These are phyloP conservation scores for Hemichromis elongatus DNA, from an alignment of 2,113 vertebrate species.

Conservation along the genomic window DNA sequence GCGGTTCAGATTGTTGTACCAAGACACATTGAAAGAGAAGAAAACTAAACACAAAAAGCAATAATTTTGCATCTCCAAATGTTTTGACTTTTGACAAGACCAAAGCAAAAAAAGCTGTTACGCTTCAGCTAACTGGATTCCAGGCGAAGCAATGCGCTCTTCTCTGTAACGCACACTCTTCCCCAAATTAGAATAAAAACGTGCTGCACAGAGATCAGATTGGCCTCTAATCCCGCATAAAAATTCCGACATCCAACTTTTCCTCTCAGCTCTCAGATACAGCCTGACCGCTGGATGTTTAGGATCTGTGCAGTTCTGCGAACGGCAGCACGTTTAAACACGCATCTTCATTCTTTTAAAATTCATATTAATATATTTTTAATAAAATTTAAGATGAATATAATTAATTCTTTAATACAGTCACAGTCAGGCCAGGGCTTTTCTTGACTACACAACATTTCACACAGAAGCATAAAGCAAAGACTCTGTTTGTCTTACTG, in stretches of 20 bases:
- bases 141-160: too few relatives aligned
- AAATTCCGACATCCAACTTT: not conserved
- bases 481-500: not conserved
- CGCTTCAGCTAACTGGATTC: not conserved
- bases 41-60: not conserved
- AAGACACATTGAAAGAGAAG: not conserved
- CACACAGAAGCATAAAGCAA: not conserved
- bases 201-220: not conserved
- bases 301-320: not conserved
- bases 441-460: not conserved
- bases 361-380: not conserved
- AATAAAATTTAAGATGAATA: not conserved
- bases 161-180: not conserved
- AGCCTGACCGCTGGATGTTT: not conserved
- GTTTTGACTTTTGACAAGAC: not conserved
- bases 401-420: not conserved
- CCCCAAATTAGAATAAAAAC: not conserved
- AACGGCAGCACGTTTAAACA: not conserved
- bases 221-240: not conserved
- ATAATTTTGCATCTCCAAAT: accelerated
- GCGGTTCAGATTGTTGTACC: not conserved
- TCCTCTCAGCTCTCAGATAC: not conserved
- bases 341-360: accelerated
- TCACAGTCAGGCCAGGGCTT: accelerated
- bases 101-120: not conserved